A percentile compares a stretch with the other conserved stretches of the same genome.
phyloP scores from a whole-genome alignment of 2,113 vertebrate species.

The Corythoichthys haematopterus region DNA sequence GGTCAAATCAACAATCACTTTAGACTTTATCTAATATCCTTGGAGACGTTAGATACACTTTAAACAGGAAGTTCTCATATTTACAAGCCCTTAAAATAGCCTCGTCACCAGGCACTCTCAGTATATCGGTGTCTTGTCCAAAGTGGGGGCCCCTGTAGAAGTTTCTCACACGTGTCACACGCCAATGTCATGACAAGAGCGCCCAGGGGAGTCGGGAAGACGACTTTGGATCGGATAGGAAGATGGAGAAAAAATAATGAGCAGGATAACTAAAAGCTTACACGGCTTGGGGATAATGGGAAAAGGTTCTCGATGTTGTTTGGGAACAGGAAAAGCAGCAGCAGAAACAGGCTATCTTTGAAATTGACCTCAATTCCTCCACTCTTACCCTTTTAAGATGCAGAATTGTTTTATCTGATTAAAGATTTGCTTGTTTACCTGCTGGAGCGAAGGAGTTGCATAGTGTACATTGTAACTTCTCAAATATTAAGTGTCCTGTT shows the following conservation, averaged over 20 bases:
- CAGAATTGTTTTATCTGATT: conserved; percentile 22
- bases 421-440: conserved; percentile 40
- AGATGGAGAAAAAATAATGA: conserved; percentile 38
- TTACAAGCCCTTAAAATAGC: conserved; percentile 73
- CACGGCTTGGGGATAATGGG: not conserved
- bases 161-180: conserved; percentile 66
- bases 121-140: conserved; percentile 65
- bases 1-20: conserved; percentile 1
- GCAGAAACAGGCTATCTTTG: conserved; percentile 52
- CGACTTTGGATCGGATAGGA: conserved; percentile 25
- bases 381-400: conserved; percentile 18
- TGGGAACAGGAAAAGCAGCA: conserved; percentile 48
- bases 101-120: conserved; percentile 62
- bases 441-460: conserved; percentile 23
- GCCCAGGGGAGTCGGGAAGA: conserved; percentile 19
- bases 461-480: conserved; percentile 46
- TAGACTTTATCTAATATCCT: conserved; percentile 37
- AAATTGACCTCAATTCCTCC: conserved; percentile 40
- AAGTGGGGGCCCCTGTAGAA: conserved; percentile 55
- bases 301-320: not conserved
- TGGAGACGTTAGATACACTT: conserved; percentile 58
- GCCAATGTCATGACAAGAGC: conserved; percentile 59
- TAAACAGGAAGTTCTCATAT: conserved; percentile 74
- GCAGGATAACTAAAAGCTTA: conserved; percentile 20
- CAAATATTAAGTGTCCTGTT: conserved; percentile 13